Conservation (phyloP, 2,797 vertebrate species). For the Botia almorhae region DNA sequence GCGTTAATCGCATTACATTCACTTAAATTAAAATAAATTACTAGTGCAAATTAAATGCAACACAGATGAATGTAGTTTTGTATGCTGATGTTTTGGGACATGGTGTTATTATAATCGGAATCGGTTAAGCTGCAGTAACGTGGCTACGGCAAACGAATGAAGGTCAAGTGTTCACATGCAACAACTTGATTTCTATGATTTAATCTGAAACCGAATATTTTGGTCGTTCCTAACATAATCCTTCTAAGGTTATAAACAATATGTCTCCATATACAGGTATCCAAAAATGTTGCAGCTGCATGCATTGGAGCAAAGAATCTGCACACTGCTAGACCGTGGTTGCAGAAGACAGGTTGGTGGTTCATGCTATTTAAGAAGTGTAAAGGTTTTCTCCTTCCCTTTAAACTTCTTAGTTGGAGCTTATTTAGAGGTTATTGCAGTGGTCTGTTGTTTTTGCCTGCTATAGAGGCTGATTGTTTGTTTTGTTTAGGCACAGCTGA, state of each 20-base stretch:
- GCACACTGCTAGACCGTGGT: conserved; percentile 83
- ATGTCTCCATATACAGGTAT: conserved; percentile 86
- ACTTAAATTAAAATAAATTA: no score
- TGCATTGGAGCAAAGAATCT: conserved; percentile 91
- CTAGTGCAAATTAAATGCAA: neutral
- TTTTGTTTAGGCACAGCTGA: conserved; percentile 83
- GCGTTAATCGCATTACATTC: no score
- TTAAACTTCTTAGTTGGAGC: no score
- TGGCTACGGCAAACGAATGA: conserved; percentile 25
- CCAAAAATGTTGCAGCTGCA: conserved; percentile 84
- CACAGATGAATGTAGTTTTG: neutral
- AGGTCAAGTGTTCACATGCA: conserved; percentile 47
- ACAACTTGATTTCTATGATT: no score
- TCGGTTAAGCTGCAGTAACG: neutral
- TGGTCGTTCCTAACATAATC: neutral
- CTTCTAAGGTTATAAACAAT: conserved; percentile 83
- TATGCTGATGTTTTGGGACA: no score
- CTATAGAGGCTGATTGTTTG: neutral
- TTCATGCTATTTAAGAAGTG: no score
- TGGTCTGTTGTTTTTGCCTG: no score
- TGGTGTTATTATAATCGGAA: no score
- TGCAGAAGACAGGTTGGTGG: conserved; percentile 90
- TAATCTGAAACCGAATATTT: neutral
- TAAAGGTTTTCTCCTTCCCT: no score
- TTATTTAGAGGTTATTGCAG: no score